Conservation (phyloP, 2,113 vertebrate species). For the Ginglymostoma cirratum region DNA sequence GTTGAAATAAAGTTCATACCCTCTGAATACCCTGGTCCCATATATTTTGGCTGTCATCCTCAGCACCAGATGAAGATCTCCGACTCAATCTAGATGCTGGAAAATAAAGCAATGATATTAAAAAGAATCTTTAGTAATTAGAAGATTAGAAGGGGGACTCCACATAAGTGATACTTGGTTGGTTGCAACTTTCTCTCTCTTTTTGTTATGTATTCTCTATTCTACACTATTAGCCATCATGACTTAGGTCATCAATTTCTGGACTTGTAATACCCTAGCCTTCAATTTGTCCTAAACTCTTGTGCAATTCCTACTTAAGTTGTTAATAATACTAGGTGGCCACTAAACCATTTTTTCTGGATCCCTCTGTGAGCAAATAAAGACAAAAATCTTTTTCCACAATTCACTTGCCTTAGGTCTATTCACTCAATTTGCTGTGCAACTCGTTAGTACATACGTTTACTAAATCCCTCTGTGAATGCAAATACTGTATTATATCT, state of each 20-base stretch:
- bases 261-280: not conserved
- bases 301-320: not conserved
- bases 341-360: not conserved
- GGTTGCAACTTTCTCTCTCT: no score
- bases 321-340: not conserved
- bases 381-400: not conserved
- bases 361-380: not conserved
- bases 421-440: not conserved
- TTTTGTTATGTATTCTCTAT: not conserved
- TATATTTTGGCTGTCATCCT: slow-evolving; percentile 57
- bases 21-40: slow-evolving; percentile 72
- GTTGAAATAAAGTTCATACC: slow-evolving; percentile 50
- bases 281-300: not conserved
- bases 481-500: not conserved
- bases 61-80: slow-evolving; percentile 71
- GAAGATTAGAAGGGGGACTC: not conserved
- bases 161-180: not conserved
- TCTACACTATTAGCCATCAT: not conserved
- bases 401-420: not conserved
- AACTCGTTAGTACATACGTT: not conserved
- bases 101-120: not conserved
- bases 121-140: not conserved
- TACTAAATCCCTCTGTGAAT: not conserved
- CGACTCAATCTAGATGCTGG: slow-evolving; percentile 44
- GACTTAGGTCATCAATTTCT: not conserved